Conservation (phyloP, 2,113 vertebrate genomes). For the Ranitomeya imitator region DNA sequence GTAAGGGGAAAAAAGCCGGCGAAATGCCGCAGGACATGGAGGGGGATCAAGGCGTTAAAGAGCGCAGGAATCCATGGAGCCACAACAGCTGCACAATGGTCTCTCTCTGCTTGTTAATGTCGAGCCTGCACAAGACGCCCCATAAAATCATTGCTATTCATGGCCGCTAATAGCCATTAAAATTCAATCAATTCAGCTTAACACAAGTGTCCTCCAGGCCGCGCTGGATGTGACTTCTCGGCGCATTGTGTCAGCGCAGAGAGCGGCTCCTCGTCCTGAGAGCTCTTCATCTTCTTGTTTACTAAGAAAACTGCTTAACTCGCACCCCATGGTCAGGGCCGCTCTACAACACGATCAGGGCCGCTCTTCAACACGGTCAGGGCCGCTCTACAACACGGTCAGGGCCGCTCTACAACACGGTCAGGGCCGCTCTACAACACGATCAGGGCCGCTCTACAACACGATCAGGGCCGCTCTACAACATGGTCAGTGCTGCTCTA, state of each 20-base stretch:
- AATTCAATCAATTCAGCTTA: conserved; percentile 89
- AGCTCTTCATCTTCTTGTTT: conserved; percentile 3
- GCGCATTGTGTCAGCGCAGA: conserved; percentile 60
- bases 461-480: no score
- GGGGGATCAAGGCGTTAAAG: not conserved
- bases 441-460: no score
- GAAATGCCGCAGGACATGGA: not conserved
- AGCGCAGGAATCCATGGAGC: not conserved
- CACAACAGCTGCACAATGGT: conserved; percentile 32
- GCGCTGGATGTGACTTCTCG: conserved; percentile 68
- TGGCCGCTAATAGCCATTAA: conserved; percentile 85
- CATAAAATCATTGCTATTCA: conserved; percentile 85
- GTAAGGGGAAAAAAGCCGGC: not conserved
- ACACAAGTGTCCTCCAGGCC: conserved; percentile 85
- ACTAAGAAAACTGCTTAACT: conserved; percentile 45
- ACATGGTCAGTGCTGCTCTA: not conserved
- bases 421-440: no score
- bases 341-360: no score
- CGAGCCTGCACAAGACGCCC: conserved; percentile 75
- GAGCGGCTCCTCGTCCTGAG: conserved; percentile 58
- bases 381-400: no score
- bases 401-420: no score
- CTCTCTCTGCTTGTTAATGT: conserved; percentile 73
- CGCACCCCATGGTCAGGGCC: not conserved
- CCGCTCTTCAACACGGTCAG: no score